Conservation (phyloP, 2,797 vertebrate species). For the Chelmon rostratus region DNA sequence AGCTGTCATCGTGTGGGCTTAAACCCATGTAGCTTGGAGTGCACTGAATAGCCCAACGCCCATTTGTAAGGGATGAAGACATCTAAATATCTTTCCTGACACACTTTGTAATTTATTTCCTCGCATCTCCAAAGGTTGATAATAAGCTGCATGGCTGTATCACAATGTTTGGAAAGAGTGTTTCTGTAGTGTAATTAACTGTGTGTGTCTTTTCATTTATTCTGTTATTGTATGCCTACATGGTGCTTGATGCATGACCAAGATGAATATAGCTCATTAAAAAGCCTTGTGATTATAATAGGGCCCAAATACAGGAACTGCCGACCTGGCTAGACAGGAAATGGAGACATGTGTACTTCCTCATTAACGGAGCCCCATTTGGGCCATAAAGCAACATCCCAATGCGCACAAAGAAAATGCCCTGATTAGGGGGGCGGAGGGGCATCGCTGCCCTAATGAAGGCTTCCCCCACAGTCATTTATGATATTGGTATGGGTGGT, state of each 20-base stretch:
- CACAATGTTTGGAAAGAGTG: conserved; percentile 3
- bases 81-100: conserved; percentile 31
- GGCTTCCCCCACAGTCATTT: conserved; percentile 85
- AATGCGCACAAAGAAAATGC: conserved; percentile 81
- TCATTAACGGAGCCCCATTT: conserved; percentile 86
- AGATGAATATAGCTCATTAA: conserved; percentile 86
- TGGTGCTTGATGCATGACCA: conserved; percentile 65
- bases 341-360: conserved; percentile 84
- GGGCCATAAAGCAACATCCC: conserved; percentile 84
- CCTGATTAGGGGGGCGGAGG: conserved; percentile 78
- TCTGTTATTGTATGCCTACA: conserved; percentile 56
- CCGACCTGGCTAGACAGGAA: conserved; percentile 86
- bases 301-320: conserved; percentile 81
- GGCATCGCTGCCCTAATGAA: conserved; percentile 84
- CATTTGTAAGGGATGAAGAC: conserved; percentile 27
- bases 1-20: conserved; percentile 53
- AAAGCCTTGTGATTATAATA: conserved; percentile 77
- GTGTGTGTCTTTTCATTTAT: conserved; percentile 45
- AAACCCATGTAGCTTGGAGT: conserved; percentile 41
- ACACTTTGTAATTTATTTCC: conserved; percentile 39
- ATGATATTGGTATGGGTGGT: conserved; percentile 86
- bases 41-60: background rate
- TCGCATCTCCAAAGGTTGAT: conserved; percentile 21
- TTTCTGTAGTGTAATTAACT: conserved; percentile 47
- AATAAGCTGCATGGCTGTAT: conserved; percentile 30